phyloP scores from a whole-genome alignment of 2,797 vertebrate genomes.

The Emydoidea blandingii region DNA sequence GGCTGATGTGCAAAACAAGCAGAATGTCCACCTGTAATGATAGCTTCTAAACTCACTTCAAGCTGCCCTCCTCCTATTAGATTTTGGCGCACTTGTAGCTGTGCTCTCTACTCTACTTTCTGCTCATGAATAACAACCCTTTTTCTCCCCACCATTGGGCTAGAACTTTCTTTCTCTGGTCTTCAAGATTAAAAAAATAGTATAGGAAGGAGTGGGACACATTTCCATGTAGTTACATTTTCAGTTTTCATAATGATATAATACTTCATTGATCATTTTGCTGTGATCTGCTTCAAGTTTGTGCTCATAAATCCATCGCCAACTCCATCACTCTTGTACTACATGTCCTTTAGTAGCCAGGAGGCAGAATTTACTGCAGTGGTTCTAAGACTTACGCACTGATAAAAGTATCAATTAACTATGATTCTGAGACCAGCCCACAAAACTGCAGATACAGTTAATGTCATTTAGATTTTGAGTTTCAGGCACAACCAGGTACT shows the following conservation, averaged over 20 bases:
- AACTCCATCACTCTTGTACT: not conserved
- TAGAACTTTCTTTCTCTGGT: not conserved
- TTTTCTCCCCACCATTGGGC: fast-evolving
- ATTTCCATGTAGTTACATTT: not conserved
- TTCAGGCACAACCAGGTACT: not conserved
- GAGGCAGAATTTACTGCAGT: not conserved
- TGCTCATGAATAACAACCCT: not conserved
- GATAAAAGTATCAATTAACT: conserved; percentile 20
- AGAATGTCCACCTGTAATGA: not conserved
- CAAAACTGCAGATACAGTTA: not conserved
- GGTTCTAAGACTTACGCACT: not conserved
- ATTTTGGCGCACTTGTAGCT: not conserved
- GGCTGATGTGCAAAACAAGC: not conserved
- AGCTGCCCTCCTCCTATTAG: not conserved
- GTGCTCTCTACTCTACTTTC: not conserved
- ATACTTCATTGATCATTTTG: not conserved
- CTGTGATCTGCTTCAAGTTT: not conserved
- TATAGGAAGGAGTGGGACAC: not conserved
- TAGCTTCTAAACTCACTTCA: not conserved
- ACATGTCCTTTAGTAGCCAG: not conserved
- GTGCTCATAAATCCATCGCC: not conserved
- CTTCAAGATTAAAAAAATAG: not conserved
- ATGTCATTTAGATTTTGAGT: not conserved
- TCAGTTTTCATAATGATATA: not conserved
- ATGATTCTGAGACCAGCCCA: not conserved